Conservation (phyloP, 1,140 invertebrate species). For the Helicoverpa armigera region DNA sequence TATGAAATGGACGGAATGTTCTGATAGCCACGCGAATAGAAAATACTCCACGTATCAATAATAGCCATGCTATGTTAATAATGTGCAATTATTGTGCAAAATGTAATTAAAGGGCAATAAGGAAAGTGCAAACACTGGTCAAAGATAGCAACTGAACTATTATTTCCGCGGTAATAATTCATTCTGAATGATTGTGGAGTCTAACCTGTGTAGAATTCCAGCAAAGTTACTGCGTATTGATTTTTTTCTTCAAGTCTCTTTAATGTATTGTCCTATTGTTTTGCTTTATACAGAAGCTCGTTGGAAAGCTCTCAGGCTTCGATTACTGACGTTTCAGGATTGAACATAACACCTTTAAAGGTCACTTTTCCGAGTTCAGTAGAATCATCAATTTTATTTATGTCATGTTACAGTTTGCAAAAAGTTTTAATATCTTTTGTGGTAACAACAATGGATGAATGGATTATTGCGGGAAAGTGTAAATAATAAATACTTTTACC, state of each 20-base stretch:
- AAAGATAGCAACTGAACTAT: slow-evolving; percentile 23
- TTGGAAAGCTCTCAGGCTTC: background rate
- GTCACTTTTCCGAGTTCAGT: background rate
- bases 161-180: slow-evolving; percentile 6
- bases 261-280: background rate
- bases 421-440: background rate
- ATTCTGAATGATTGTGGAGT: background rate
- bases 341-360: background rate
- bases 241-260: background rate
- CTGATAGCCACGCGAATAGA: background rate
- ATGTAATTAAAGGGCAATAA: slow-evolving; percentile 42
- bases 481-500: too few relatives aligned
- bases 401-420: background rate
- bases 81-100: slow-evolving; percentile 17
- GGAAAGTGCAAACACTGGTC: slow-evolving; percentile 27
- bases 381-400: background rate
- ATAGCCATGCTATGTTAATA: background rate
- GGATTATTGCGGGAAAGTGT: too few relatives aligned
- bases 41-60: background rate
- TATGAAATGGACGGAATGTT: slow-evolving; percentile 30
- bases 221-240: background rate
- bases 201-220: background rate
- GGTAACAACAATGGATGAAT: background rate
- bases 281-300: background rate
- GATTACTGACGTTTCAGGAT: background rate